Conservation (phyloP, 2,888 invertebrate species). For the Tridacna gigas region DNA sequence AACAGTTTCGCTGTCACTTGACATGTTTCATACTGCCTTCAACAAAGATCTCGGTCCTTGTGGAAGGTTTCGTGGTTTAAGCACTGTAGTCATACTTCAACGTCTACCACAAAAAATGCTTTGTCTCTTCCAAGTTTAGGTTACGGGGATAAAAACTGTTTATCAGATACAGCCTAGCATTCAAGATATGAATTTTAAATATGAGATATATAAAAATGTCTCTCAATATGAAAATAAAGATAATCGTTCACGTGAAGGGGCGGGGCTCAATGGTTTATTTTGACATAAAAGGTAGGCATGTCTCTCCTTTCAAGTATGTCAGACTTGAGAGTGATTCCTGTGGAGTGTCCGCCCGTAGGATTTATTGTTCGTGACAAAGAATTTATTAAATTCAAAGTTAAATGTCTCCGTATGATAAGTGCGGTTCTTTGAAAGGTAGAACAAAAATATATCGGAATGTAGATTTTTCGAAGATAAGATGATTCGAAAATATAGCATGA, state of each 20-base stretch:
- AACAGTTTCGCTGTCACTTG: too few species aligned
- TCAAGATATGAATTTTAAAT: conserved; percentile 14
- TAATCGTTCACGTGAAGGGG: conserved; percentile 1
- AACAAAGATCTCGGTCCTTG: not conserved
- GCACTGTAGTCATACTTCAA: conserved; percentile 12
- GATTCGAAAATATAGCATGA: too few species aligned
- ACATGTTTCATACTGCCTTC: not conserved
- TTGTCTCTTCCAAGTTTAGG: conserved; percentile 15
- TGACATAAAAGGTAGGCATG: not conserved
- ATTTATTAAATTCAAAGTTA: too few species aligned
- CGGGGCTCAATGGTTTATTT: not conserved
- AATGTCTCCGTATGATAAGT: too few species aligned
- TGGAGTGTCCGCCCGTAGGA: too few species aligned
- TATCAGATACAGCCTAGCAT: conserved; percentile 17
- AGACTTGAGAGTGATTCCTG: too few species aligned
- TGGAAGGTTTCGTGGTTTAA: not conserved
- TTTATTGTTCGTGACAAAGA: too few species aligned
- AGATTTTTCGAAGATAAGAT: too few species aligned
- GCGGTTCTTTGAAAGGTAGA: too few species aligned
- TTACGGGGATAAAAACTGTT: conserved; percentile 34
- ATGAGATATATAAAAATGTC: conserved; percentile 20
- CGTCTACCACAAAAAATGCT: conserved; percentile 28
- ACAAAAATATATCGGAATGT: too few species aligned
- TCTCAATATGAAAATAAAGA: not conserved
- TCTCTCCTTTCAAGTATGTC: not conserved